Evolutionary conservation across 2,797 vertebrate species (phyloP).

Genomic region (Sebastes reedi): DNA sequence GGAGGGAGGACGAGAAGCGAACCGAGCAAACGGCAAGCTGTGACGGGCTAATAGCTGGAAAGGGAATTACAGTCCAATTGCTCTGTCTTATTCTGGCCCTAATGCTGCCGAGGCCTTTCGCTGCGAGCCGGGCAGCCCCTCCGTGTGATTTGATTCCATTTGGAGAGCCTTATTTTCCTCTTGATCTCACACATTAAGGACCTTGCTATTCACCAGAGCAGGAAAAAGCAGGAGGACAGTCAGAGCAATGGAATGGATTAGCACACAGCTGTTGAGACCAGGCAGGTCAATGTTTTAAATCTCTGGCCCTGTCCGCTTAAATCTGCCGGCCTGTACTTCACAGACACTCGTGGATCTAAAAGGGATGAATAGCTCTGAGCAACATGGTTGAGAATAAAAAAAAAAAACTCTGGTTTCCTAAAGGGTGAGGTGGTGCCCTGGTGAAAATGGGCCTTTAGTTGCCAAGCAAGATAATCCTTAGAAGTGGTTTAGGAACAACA

Average conservation of each 20-base stretch:
- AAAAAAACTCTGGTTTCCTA: conserved; percentile 14
- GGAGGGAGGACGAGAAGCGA: conserved; percentile 57
- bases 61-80: conserved; percentile 84
- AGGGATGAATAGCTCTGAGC: conserved; percentile 47
- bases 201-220: conserved; percentile 73
- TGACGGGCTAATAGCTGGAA: conserved; percentile 79
- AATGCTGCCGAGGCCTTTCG: conserved; percentile 71
- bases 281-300: conserved; percentile 76
- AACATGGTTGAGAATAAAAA: conserved; percentile 24
- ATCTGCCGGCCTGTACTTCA: conserved; percentile 66
- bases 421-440: conserved; percentile 15
- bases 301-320: conserved; percentile 67
- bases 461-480: conserved; percentile 29
- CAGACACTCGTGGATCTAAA: conserved; percentile 53
- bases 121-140: conserved; percentile 64
- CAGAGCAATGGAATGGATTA: conserved; percentile 71
- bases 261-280: conserved; percentile 71
- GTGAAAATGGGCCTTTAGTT: conserved; percentile 37
- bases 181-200: conserved; percentile 81
- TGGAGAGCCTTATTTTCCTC: conserved; percentile 83
- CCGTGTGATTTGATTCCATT: conserved; percentile 81
- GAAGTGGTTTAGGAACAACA: conserved; percentile 38
- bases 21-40: conserved; percentile 64
- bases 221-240: conserved; percentile 62
- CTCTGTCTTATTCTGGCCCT: conserved; percentile 75